Conservation (phyloP, 2,888 invertebrate species). For the Capitulum mitella region DNA sequence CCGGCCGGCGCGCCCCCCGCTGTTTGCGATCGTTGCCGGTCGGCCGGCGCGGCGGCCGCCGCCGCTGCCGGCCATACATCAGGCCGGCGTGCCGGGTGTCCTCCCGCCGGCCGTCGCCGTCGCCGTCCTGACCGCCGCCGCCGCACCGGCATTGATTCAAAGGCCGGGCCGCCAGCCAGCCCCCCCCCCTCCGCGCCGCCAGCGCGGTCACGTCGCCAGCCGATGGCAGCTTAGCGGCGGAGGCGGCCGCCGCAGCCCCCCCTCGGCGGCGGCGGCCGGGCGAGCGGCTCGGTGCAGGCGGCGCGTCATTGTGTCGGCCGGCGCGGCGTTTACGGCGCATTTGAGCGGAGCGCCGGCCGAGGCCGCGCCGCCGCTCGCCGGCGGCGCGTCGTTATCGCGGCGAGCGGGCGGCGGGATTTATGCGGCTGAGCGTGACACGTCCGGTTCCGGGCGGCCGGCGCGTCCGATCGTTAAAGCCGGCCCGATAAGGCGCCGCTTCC, state of each 20-base stretch:
- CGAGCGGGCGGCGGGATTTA: background rate
- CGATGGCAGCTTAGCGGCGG: constrained; percentile 10
- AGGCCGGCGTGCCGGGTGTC: background rate
- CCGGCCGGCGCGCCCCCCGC: background rate
- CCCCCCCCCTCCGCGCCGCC: background rate
- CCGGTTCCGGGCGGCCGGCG: constrained; percentile 19
- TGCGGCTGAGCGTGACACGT: constrained; percentile 14
- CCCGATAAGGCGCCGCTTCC: constrained; percentile 12
- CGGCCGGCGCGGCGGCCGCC: background rate
- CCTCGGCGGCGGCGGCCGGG: background rate
- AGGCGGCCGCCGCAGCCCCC: background rate
- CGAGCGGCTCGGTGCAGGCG: background rate
- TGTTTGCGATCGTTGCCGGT: constrained; percentile 4
- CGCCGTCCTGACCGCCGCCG: background rate
- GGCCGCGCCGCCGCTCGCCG: background rate
- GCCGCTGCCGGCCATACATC: background rate
- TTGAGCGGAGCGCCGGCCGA: background rate
- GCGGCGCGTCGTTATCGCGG: background rate
- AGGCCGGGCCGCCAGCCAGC: background rate
- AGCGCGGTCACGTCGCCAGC: background rate
- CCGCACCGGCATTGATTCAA: constrained; percentile 12
- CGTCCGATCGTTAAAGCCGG: background rate
- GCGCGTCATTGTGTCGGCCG: too few species aligned
- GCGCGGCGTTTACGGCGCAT: background rate
- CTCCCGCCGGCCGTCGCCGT: background rate